These are phyloP conservation scores for Xestia c-nigrum DNA, from an alignment of 2,888 invertebrate species.

Conservation along the genomic window DNA sequence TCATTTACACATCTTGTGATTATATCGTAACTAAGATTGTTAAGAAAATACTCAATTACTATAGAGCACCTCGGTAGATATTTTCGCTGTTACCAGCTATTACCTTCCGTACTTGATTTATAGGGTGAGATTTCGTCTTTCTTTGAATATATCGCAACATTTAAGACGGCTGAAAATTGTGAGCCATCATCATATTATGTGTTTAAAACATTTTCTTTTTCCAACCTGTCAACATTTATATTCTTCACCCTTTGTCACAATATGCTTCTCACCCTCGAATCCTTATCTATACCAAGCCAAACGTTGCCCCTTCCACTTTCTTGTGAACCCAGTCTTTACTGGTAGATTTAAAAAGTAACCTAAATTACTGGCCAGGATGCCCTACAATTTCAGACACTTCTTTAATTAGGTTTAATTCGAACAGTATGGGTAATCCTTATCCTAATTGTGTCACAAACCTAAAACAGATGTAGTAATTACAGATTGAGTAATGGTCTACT, in stretches of 20 bases:
- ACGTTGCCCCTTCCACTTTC: background rate
- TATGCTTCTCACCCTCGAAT: background rate
- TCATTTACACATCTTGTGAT: background rate
- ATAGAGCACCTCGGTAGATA: background rate
- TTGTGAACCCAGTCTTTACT: background rate
- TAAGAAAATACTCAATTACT: background rate
- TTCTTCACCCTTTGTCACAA: background rate
- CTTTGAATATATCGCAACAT: background rate
- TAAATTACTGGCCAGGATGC: background rate
- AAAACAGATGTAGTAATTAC: slow-evolving; percentile 31
- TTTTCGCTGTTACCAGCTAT: background rate
- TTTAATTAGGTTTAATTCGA: background rate
- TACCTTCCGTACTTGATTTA: background rate
- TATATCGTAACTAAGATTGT: background rate
- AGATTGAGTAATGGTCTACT: slow-evolving; percentile 31
- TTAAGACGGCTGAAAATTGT: background rate
- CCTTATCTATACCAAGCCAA: background rate
- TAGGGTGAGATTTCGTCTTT: background rate
- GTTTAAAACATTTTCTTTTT: background rate
- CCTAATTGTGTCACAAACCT: slow-evolving; percentile 19
- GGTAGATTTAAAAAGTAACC: background rate
- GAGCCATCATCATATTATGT: too few species aligned
- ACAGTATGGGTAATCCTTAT: background rate
- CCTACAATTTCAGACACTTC: background rate
- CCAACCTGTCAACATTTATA: background rate